Percentiles rank a stretch among this genome's conserved stretches.
These are phyloP conservation scores for Rhagoletis zephyria DNA, from an alignment of 1,140 invertebrate genomes.

Conservation along the genomic window DNA sequence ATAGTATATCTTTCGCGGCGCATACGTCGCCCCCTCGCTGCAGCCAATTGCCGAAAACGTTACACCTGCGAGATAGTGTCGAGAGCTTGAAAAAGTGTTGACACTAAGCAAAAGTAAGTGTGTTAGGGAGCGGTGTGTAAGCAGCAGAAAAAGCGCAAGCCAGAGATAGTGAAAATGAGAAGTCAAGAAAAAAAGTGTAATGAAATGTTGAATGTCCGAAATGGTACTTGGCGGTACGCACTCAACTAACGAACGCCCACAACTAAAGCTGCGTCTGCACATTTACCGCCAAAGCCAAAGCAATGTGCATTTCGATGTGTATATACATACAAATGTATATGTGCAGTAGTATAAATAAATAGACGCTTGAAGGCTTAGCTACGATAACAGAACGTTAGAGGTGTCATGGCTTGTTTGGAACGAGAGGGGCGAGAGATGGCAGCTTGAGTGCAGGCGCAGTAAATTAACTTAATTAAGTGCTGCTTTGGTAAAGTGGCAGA, in stretches of 20 bases:
- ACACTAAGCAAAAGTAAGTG: not conserved
- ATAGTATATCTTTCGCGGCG: not conserved
- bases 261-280: constrained; percentile 8
- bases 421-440: not conserved
- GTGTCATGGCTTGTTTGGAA: not conserved
- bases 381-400: not conserved
- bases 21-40: not conserved
- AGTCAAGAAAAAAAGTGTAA: constrained; percentile 16
- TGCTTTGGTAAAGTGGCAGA: constrained; percentile 47
- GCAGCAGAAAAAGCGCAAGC: constrained; percentile 3
- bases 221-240: constrained; percentile 25
- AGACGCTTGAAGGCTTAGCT: not conserved
- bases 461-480: constrained; percentile 52
- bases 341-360: too few species aligned
- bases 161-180: constrained; percentile 35
- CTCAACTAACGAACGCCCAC: constrained; percentile 43
- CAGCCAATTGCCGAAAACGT: not conserved
- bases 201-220: constrained; percentile 43
- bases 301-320: not conserved
- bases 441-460: constrained; percentile 34
- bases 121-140: not conserved
- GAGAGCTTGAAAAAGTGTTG: constrained; percentile 33
- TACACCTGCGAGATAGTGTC: constrained; percentile 6
- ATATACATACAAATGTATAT: not conserved
- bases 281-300: not conserved